phyloP scores from a whole-genome alignment of 2,113 vertebrate genomes.

The Anhinga rufa region DNA sequence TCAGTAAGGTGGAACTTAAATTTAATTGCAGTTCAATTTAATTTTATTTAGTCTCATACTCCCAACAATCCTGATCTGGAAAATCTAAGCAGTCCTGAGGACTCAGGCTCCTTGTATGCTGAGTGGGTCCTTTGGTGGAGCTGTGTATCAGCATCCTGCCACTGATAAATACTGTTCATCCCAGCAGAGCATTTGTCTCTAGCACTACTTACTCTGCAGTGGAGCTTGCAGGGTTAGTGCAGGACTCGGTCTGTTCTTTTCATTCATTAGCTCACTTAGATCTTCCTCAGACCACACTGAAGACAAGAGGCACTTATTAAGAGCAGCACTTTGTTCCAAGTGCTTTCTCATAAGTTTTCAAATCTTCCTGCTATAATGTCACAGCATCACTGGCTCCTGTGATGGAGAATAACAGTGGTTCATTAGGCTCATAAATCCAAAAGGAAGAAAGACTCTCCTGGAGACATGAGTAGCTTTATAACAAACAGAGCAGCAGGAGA shows the following conservation, averaged over 20 bases:
- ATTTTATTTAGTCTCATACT: background rate
- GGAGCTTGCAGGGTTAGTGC: background rate
- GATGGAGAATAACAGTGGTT: slow-evolving; percentile 34
- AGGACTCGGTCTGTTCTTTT: background rate
- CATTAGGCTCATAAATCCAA: slow-evolving; percentile 62
- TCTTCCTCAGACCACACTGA: slow-evolving; percentile 42
- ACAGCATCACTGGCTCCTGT: slow-evolving; percentile 16
- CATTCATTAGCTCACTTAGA: slow-evolving; percentile 6
- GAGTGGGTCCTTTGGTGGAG: background rate
- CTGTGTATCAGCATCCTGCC: background rate
- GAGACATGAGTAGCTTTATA: slow-evolving; percentile 51
- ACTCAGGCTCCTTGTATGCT: background rate
- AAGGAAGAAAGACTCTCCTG: slow-evolving; percentile 42
- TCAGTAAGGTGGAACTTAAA: background rate
- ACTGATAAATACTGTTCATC: background rate
- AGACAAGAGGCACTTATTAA: slow-evolving; percentile 31
- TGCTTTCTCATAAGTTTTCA: slow-evolving; percentile 41
- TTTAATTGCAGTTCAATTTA: background rate
- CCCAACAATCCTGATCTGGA: background rate
- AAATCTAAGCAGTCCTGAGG: background rate
- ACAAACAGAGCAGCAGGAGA: slow-evolving; percentile 48
- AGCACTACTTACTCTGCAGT: background rate
- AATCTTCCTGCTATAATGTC: slow-evolving; percentile 25
- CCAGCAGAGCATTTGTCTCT: background rate
- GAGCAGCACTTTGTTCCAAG: slow-evolving; percentile 42